Conservation (phyloP, 2,797 vertebrate species). For the Neomorphus geoffroyi region DNA sequence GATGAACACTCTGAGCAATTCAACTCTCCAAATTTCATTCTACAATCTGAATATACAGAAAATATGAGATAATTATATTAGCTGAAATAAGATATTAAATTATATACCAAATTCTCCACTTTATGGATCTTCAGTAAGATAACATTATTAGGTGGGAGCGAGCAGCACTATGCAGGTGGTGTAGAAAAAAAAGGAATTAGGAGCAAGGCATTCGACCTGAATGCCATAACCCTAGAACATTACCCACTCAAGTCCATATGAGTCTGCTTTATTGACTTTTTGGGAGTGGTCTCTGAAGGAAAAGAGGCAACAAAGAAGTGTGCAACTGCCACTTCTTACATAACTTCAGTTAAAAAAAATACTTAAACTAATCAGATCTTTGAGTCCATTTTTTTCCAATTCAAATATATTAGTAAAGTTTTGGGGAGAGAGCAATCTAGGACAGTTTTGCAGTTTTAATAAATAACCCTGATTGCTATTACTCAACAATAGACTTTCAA, state of each 20-base stretch:
- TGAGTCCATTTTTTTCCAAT: neutral
- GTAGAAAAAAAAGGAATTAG: neutral
- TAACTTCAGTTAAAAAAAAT: neutral
- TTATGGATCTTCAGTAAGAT: neutral
- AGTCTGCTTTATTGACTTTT: neutral
- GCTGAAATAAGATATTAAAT: neutral
- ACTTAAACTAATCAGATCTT: neutral
- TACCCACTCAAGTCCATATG: neutral
- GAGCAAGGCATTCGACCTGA: neutral
- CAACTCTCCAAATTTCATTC: neutral
- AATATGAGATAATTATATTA: neutral
- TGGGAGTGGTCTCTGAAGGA: neutral
- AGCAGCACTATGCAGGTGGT: neutral
- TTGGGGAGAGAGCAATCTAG: neutral
- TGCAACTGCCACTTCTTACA: neutral
- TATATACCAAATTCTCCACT: neutral
- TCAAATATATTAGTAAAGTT: neutral
- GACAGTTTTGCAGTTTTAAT: neutral
- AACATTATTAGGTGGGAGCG: accelerated
- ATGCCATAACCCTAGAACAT: neutral
- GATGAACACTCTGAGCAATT: neutral
- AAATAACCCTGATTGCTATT: neutral
- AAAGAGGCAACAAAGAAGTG: neutral
- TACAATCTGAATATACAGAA: neutral
- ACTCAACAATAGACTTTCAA: neutral